Evolutionary conservation across 2,888 invertebrate species (phyloP).

Genomic region (Altica lythri): DNA sequence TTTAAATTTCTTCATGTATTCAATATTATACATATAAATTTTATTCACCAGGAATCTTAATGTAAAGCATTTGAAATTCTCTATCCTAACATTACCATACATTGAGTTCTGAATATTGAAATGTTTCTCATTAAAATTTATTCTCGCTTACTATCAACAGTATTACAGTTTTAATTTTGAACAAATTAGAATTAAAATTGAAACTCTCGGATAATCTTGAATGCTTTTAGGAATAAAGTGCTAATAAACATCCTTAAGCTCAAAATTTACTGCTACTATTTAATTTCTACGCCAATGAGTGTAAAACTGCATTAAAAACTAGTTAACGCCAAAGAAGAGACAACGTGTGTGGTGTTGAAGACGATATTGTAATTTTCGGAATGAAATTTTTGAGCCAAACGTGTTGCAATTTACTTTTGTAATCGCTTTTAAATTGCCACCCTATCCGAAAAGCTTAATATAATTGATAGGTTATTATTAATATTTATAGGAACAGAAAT

Average conservation of each 20-base stretch:
- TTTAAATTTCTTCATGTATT: too few species aligned
- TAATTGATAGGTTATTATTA: not conserved
- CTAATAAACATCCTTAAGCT: slow-evolving; percentile 3
- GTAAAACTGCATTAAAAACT: slow-evolving; percentile 34
- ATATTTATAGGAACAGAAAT: too few species aligned
- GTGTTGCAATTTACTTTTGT: slow-evolving; percentile 33
- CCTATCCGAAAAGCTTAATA: slow-evolving; percentile 27
- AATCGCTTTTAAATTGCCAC: slow-evolving; percentile 37
- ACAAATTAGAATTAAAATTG: not conserved
- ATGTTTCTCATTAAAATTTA: not conserved
- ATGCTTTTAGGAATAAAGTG: too few species aligned
- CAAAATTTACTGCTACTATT: slow-evolving; percentile 1
- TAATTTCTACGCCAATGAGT: slow-evolving; percentile 23
- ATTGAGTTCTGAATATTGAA: too few species aligned
- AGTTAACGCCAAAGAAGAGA: slow-evolving; percentile 33
- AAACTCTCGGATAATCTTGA: too few species aligned
- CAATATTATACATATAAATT: too few species aligned
- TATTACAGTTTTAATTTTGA: not conserved
- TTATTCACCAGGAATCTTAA: too few species aligned
- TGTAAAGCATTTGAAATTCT: too few species aligned
- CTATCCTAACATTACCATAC: too few species aligned
- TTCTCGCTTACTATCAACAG: too few species aligned
- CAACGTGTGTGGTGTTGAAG: slow-evolving; percentile 34
- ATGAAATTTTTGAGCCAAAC: slow-evolving; percentile 32
- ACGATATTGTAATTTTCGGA: slow-evolving; percentile 32